A percentile compares a stretch with the other conserved stretches of the same genome.
Conservation (phyloP, 1,140 invertebrate genomes). For the Drosophila orosa region DNA sequence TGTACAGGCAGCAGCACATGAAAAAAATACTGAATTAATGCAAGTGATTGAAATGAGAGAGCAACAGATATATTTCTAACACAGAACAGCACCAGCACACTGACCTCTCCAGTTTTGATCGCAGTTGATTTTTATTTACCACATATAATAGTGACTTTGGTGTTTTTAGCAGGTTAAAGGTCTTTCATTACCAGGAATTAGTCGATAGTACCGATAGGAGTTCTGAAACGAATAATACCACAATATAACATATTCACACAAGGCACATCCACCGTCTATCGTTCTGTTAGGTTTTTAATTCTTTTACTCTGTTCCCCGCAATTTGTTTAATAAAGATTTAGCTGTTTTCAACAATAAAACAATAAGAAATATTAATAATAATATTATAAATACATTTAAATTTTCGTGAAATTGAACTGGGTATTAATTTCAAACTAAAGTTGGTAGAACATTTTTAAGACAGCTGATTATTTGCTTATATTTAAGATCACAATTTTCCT, state of each 20-base stretch:
- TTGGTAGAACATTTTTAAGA: neutral
- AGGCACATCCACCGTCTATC: neutral
- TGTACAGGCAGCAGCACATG: slow-evolving; percentile 6
- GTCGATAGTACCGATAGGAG: slow-evolving; percentile 8
- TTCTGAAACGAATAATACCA: neutral
- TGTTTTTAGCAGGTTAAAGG: slow-evolving; percentile 40
- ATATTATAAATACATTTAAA: neutral
- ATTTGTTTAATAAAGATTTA: neutral
- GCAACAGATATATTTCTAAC: neutral
- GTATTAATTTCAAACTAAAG: too few relatives aligned
- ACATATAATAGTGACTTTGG: slow-evolving; percentile 19
- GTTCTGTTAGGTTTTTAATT: neutral
- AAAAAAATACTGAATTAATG: slow-evolving; percentile 8
- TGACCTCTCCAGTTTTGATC: slow-evolving; percentile 1
- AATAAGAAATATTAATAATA: neutral
- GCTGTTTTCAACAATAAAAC: too few relatives aligned
- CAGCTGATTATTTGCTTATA: neutral
- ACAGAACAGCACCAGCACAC: slow-evolving; percentile 13
- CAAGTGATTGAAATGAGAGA: neutral
- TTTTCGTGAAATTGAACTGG: neutral
- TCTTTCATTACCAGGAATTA: slow-evolving; percentile 23
- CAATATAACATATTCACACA: neutral
- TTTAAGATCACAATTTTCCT: neutral
- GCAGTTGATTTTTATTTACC: slow-evolving; percentile 36
- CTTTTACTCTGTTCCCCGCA: neutral